Evolutionary conservation across 30 jellyfish, hydroid and myxozoan species (phyloP), one percentile per base, ranked within the genome.

Genomic region (Rhopilema esculentum): DNA sequence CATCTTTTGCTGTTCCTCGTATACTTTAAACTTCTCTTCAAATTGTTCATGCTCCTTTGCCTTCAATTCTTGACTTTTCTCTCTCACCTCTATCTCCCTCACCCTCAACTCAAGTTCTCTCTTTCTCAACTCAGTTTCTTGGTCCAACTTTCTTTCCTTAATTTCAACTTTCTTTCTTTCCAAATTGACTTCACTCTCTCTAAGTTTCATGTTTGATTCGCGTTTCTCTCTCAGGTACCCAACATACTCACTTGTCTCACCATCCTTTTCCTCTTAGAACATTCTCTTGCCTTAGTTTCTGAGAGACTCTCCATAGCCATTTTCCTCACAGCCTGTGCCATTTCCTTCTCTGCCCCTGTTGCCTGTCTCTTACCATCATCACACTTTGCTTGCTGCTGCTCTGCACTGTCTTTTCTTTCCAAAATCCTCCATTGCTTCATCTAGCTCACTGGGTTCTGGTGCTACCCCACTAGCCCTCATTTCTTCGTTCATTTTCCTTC

Each of bases 361-460:
- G 57, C 57, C 57, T 40, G 57, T n/a, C 72, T 19, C 17, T 63
- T 63, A n/a, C 78, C 49, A 28, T 67, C 78, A 26, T 15, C 23
- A 1, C 20, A 21, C 18, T 67, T 67, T 67, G 28, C 78, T 20
- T 67, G 33, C 49, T n/a, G 16, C 49, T 26, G 49, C 63, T 71
- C 82, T 27, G 64, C 82, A 71, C 66, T 26, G 8, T 71, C 82
- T 27, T 27, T 71, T n/a, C 82, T 71, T 25, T 71, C 82, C 8
- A 30, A 8, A 26, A 71, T 71, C 85, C 71, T 82, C 91, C 75
- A 82, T 32, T 61, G 53, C 66, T 17, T 66, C 64, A 69, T 49
- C 61, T 31, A 82, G 9, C 49, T 82, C 87, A 16, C 18, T 82
- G 6, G 8, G 79, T 25, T 83, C 87, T 24, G 53, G 71, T 30